A percentile compares a stretch with the other conserved stretches of the same genome.
These are phyloP conservation scores for Myotis yumanensis DNA, from an alignment of 2,113 vertebrate species.

Conservation along the genomic window DNA sequence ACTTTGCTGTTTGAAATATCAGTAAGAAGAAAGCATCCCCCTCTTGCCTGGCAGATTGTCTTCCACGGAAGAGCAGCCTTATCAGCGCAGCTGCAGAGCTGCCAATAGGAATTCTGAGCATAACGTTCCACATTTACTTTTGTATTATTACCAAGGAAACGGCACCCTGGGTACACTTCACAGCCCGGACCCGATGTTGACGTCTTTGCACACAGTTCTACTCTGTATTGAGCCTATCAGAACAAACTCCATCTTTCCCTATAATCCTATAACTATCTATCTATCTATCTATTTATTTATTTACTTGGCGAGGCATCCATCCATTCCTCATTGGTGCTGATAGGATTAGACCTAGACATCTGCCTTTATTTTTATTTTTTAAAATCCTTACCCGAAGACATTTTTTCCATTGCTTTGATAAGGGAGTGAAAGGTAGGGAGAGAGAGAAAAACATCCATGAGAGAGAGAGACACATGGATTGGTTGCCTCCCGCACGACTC, in stretches of 20 bases:
- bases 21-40: neutral
- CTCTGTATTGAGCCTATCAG: neutral
- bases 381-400: no score
- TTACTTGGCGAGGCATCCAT: neutral
- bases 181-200: no score
- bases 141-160: neutral
- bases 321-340: neutral
- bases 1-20: no score
- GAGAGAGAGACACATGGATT: no score
- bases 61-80: neutral
- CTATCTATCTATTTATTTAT: no score
- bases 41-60: neutral
- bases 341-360: no score
- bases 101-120: no score
- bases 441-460: no score
- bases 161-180: neutral
- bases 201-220: neutral
- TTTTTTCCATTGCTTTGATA: no score
- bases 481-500: no score
- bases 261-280: neutral
- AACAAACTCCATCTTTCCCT: neutral
- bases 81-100: neutral
- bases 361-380: no score
- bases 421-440: no score
- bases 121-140: neutral